Percentiles rank a stretch among this genome's conserved stretches.
Evolutionary conservation across 2,113 vertebrate genomes (phyloP).

Genomic region (human): DNA sequence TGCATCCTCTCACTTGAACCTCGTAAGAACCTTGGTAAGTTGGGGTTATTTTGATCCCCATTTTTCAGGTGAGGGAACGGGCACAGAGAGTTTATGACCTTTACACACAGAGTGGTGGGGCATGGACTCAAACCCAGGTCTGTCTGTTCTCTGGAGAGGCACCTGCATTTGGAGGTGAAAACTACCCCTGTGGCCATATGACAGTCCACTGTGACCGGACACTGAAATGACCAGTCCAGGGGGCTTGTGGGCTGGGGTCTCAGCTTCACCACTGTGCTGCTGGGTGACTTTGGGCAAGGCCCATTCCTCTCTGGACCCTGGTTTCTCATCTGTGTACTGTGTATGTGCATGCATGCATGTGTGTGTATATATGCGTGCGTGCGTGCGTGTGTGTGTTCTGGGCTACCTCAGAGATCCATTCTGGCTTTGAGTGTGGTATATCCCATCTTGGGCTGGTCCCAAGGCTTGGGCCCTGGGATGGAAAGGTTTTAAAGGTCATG

Average conservation of each 20-base stretch:
- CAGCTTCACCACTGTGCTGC: background rate
- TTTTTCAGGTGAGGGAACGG: background rate
- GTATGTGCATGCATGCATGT: background rate
- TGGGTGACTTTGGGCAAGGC: background rate
- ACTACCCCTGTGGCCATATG: background rate
- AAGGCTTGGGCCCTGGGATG: too few species aligned
- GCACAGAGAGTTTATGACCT: background rate
- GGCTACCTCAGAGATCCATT: background rate
- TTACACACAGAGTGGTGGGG: background rate
- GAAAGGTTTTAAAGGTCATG: fast-evolving
- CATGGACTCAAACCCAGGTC: background rate
- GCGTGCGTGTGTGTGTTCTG: background rate
- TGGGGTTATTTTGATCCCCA: background rate
- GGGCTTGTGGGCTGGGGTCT: background rate
- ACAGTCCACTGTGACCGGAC: background rate
- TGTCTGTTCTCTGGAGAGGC: background rate
- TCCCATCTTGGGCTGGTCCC: background rate
- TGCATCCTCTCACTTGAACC: background rate
- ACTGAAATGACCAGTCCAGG: background rate
- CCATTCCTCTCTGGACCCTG: background rate
- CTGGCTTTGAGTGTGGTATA: background rate
- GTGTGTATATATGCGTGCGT: background rate
- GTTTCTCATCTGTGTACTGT: background rate
- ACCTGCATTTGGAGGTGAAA: background rate
- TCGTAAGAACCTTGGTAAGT: background rate